A percentile compares a stretch with the other conserved stretches of the same genome.
phyloP scores from a whole-genome alignment of 2,797 vertebrate genomes.

The Margarornis squamiger region DNA sequence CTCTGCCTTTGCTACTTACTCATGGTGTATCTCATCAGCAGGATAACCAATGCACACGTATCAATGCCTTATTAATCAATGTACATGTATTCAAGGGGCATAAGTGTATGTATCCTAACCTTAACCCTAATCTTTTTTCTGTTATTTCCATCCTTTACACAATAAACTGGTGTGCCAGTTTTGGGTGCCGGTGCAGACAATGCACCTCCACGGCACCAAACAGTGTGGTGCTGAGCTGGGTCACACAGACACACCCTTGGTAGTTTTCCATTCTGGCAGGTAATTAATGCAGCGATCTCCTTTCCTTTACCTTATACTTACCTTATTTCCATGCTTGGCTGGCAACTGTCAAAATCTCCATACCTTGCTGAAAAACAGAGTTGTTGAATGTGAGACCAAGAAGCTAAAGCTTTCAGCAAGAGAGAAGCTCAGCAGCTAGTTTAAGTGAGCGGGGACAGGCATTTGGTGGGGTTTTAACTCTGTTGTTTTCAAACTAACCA shows the following conservation, averaged over 20 bases:
- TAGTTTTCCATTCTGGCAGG: neutral
- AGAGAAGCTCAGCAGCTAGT: neutral
- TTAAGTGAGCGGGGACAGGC: neutral
- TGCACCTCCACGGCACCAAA: neutral
- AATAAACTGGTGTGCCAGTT: neutral
- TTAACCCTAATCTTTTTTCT: neutral
- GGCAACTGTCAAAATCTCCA: neutral
- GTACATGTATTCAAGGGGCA: neutral
- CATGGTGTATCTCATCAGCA: neutral
- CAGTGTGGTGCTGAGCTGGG: neutral
- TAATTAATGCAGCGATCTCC: neutral
- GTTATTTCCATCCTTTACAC: neutral
- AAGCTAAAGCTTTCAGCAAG: neutral
- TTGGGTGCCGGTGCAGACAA: neutral
- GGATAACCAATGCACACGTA: neutral
- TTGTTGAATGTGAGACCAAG: neutral
- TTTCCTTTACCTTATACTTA: neutral
- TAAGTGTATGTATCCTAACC: neutral
- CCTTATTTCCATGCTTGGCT: neutral
- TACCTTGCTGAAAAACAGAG: neutral
- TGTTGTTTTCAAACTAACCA: neutral
- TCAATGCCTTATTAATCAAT: accelerated
- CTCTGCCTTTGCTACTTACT: neutral
- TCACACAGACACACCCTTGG: neutral
- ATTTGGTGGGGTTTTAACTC: neutral